Evolutionary conservation across 2,888 invertebrate species (phyloP).

Genomic region (Cataglyphis rosenhaueri): DNA sequence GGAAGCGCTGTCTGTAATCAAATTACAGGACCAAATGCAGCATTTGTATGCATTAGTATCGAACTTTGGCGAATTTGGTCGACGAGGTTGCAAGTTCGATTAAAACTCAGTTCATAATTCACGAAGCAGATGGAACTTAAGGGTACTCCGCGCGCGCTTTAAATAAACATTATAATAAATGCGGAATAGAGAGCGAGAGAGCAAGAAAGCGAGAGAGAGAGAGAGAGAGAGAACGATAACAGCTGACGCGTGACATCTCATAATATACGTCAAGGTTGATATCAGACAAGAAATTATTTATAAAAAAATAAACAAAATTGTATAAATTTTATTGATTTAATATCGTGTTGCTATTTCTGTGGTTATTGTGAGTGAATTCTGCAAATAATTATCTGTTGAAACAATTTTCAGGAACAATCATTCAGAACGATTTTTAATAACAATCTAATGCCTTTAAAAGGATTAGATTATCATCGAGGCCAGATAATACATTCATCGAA

Average conservation of each 20-base stretch:
- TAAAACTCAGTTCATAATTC: slow-evolving; percentile 37
- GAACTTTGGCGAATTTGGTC: slow-evolving; percentile 30
- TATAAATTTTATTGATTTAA: background rate
- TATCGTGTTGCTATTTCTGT: background rate
- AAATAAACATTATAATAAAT: slow-evolving; percentile 58
- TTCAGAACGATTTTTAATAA: background rate
- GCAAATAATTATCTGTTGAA: background rate
- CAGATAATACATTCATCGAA: background rate
- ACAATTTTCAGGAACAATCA: background rate
- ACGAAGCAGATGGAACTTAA: slow-evolving; percentile 43
- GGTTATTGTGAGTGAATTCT: background rate
- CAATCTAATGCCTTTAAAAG: background rate
- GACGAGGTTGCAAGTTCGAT: slow-evolving; percentile 32
- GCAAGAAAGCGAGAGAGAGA: background rate
- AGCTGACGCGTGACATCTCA: background rate
- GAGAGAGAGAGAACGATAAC: background rate
- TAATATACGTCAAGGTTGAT: background rate
- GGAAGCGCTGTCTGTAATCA: slow-evolving; percentile 31
- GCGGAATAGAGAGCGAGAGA: background rate
- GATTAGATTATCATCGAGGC: background rate
- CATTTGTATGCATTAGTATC: slow-evolving; percentile 49
- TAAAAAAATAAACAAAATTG: background rate
- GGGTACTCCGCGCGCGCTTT: slow-evolving; percentile 31
- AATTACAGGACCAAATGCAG: slow-evolving; percentile 41
- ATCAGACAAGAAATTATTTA: background rate